phyloP scores from a whole-genome alignment of 64 coral and sea anemone species.

The Orbicella faveolata region DNA sequence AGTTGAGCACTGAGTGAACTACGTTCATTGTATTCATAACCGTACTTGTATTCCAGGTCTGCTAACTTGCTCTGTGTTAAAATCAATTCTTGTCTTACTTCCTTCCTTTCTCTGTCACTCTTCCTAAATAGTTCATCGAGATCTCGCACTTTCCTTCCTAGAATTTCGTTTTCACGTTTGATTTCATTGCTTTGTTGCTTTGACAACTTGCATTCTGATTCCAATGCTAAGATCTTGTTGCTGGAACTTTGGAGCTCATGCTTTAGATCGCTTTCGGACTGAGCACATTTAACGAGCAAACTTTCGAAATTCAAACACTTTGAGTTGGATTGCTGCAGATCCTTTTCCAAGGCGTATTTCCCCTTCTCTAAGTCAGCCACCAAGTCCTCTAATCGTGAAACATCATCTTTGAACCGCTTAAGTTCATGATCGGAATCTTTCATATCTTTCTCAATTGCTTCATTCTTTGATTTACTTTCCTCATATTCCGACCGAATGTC shows the following conservation, averaged over 20 bases:
- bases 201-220: slow-evolving; percentile 45
- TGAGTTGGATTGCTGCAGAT: slow-evolving; percentile 29
- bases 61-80: slow-evolving; percentile 44
- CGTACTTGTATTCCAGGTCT: slow-evolving; percentile 66
- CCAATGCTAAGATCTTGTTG: slow-evolving; percentile 66
- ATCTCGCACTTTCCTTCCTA: slow-evolving; percentile 59
- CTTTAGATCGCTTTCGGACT: slow-evolving; percentile 61
- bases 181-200: slow-evolving; percentile 46
- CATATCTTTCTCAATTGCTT: slow-evolving; percentile 16
- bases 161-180: slow-evolving; percentile 38
- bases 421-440: slow-evolving; percentile 51
- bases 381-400: slow-evolving; percentile 21
- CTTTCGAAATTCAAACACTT: slow-evolving; percentile 56
- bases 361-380: slow-evolving; percentile 56
- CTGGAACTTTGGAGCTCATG: slow-evolving; percentile 53
- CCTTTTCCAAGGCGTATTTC: slow-evolving; percentile 33
- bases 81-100: slow-evolving; percentile 54
- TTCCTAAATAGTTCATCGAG: slow-evolving; percentile 58
- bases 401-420: slow-evolving; percentile 34
- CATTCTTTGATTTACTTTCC: slow-evolving; percentile 34
- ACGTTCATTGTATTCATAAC: slow-evolving; percentile 65
- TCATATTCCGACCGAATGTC: slow-evolving; percentile 30
- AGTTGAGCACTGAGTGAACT: slow-evolving; percentile 1
- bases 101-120: slow-evolving; percentile 61
- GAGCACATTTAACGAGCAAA: slow-evolving; percentile 28